Evolutionary conservation across 2,113 vertebrate species (phyloP), one percentile per base, ranked within the genome.

Genomic region (Charina bottae): DNA sequence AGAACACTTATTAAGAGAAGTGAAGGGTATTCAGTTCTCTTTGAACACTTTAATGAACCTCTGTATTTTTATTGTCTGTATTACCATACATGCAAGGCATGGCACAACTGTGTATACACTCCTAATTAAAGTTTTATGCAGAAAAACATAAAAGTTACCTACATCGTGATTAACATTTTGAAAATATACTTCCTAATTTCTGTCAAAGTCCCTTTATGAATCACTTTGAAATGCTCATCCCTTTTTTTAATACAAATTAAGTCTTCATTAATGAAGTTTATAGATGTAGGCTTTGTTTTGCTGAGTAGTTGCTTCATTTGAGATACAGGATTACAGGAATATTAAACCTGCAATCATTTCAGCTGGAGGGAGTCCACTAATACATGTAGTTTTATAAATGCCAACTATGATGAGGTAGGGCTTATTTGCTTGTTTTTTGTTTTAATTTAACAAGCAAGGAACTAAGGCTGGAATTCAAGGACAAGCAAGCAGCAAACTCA

Each of bases 1-100:
- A 95, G 94, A 96, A 95, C 94, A 95, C 37, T 95, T 96, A 95
- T 96, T 96, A 96, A 93, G 90, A 95, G 55, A 53, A 96, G 64
- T 90, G 91, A 83, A 91, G 87, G 95, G 28, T 94, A 90, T 94
- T 33, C 84, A 93, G 86, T 96, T 93, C 64, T 93, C 90, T 96
- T 97, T 97, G 94, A 96, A 97, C 92, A 95, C 93, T 97, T 95
- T 96, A 97, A 96, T 96, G 94, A 97, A 96, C 90, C 94, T 96
- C 91, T 64, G 55, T 95, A 62, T 94, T 97, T 95, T 97, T 90
- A 94, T 97, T 96, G 93, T 92, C 94, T 97, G 12, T n/a, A 42
- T 94, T 97, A 95, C 93, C 72, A 96, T 91, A 85, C n/a, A 93
- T 95, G 92, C 83, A 96, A 96, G 97, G 59, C 89, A 86, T 92